These are phyloP conservation scores for Pyrgus malvae DNA, from an alignment of 2,888 invertebrate genomes.

Conservation along the genomic window DNA sequence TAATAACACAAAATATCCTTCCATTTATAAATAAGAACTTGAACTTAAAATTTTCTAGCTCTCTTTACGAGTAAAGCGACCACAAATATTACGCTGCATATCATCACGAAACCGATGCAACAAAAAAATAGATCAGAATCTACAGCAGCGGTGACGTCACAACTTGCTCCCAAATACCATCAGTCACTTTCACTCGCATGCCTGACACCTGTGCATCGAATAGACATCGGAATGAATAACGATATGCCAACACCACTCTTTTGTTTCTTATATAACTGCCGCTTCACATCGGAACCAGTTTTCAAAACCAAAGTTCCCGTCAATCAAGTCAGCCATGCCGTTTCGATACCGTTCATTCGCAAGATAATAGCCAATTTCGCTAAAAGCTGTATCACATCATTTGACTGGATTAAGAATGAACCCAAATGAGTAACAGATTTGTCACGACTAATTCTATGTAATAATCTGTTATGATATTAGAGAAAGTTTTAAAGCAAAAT, in stretches of 20 bases:
- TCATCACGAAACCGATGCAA: slow-evolving; percentile 19
- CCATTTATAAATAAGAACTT: too few relatives aligned
- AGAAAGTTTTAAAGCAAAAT: not conserved
- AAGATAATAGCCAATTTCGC: not conserved
- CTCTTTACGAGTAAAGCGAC: not conserved
- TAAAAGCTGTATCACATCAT: not conserved
- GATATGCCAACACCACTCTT: slow-evolving; percentile 36
- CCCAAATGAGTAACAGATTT: too few relatives aligned
- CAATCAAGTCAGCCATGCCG: slow-evolving; percentile 13
- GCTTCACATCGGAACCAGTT: slow-evolving; percentile 17
- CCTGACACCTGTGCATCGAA: slow-evolving; percentile 34
- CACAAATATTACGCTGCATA: slow-evolving; percentile 4
- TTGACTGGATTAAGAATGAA: too few relatives aligned
- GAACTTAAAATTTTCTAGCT: not conserved
- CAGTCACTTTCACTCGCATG: slow-evolving; percentile 73
- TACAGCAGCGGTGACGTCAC: slow-evolving; percentile 55
- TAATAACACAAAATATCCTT: too few relatives aligned
- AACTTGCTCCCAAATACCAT: slow-evolving; percentile 65
- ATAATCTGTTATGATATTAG: not conserved
- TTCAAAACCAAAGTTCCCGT: slow-evolving; percentile 7
- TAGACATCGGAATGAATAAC: slow-evolving; percentile 30
- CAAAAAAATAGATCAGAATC: slow-evolving; percentile 29
- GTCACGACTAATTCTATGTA: too few relatives aligned
- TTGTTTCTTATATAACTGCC: slow-evolving; percentile 37
- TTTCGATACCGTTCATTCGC: not conserved